phyloP scores from a whole-genome alignment of 2,113 vertebrate species.

The Zapus hudsonius region DNA sequence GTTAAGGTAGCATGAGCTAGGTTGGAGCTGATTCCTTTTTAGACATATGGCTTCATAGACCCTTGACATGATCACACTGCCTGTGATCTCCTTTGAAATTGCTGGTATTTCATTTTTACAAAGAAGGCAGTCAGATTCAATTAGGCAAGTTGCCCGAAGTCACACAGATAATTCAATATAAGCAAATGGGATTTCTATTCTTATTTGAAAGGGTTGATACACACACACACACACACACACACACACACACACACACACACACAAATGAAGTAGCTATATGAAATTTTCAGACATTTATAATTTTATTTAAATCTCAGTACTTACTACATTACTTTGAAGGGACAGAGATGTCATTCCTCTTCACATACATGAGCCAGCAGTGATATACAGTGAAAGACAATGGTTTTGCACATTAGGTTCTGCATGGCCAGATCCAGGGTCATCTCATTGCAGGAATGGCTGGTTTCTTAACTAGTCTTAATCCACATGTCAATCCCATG shows the following conservation, averaged over 20 bases:
- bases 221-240: too few species aligned
- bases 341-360: neutral
- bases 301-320: neutral
- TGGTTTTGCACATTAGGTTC: neutral
- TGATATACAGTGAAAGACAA: neutral
- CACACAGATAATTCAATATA: neutral
- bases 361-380: neutral
- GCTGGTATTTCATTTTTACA: neutral
- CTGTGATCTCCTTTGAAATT: neutral
- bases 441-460: neutral
- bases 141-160: neutral
- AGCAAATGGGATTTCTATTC: neutral
- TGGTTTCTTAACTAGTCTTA: neutral
- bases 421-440: neutral
- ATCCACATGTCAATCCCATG: accelerated
- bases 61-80: neutral
- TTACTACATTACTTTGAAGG: neutral
- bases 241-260: too few species aligned
- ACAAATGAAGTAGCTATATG: neutral
- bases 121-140: neutral
- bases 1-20: neutral
- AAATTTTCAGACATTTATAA: neutral
- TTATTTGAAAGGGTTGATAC: neutral
- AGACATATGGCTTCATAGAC: neutral
- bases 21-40: neutral